Conservation (phyloP, 2,888 invertebrate genomes). For the Drosophila sordidula region DNA sequence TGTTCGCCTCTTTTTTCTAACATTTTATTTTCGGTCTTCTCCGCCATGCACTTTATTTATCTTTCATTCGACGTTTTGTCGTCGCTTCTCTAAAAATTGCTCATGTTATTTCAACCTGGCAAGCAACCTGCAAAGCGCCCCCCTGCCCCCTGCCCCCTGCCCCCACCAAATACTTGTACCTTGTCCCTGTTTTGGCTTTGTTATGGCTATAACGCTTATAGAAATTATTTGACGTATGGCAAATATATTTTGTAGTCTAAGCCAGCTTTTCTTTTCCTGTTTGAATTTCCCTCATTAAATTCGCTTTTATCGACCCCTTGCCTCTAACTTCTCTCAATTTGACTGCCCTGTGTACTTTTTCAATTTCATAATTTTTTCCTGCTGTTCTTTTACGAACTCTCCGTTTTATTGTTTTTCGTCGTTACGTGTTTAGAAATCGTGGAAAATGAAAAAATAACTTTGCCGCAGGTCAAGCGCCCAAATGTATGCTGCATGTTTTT, state of each 20-base stretch:
- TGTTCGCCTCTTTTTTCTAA: constrained; percentile 48
- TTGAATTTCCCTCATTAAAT: neutral
- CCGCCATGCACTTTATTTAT: constrained; percentile 70
- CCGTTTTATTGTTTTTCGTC: constrained; percentile 11
- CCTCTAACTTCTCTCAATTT: constrained; percentile 14
- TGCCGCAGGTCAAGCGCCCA: constrained; percentile 74
- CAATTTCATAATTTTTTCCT: constrained; percentile 37
- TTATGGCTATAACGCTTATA: constrained; percentile 1
- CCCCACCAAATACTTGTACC: constrained; percentile 25
- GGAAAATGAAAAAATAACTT: constrained; percentile 84
- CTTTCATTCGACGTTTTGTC: constrained; percentile 81
- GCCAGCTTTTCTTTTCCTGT: neutral
- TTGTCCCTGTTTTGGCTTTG: constrained; percentile 62
- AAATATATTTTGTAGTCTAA: no score
- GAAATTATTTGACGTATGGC: no score
- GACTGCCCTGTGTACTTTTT: constrained; percentile 31
- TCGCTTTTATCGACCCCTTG: neutral
- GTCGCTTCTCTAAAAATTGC: constrained; percentile 76
- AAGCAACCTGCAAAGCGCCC: constrained; percentile 46
- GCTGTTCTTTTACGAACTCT: constrained; percentile 16
- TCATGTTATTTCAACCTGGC: constrained; percentile 76
- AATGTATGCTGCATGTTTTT: constrained; percentile 49
- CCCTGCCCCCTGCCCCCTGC: no score
- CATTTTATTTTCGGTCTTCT: constrained; percentile 51
- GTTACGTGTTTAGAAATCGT: constrained; percentile 79